phyloP scores from a whole-genome alignment of 2,113 vertebrate species.

The Edolisoma coerulescens region DNA sequence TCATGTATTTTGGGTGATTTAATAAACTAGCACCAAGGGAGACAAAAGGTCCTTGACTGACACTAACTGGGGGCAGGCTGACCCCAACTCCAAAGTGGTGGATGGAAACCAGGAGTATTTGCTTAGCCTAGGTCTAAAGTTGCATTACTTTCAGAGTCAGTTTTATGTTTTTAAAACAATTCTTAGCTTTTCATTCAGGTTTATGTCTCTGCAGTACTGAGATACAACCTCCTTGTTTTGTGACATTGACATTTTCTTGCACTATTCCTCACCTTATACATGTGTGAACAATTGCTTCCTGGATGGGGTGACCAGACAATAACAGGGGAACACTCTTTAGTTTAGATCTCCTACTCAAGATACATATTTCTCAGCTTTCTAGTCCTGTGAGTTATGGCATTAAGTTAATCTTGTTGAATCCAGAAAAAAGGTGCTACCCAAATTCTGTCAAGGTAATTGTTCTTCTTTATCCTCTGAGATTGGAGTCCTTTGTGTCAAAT shows the following conservation, averaged over 20 bases:
- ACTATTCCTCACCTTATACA: not conserved
- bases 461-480: constrained; percentile 52
- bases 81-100: not conserved
- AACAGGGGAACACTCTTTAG: not conserved
- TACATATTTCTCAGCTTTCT: not conserved
- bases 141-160: not conserved
- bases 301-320: not conserved
- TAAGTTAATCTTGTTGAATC: not conserved
- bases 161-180: not conserved
- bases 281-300: not conserved
- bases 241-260: not conserved
- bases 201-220: not conserved
- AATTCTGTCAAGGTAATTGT: constrained; percentile 40
- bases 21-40: not conserved
- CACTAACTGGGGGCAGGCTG: not conserved
- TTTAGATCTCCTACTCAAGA: not conserved
- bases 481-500: constrained; percentile 64
- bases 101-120: not conserved
- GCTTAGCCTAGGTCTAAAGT: not conserved
- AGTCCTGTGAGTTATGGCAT: not conserved
- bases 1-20: not conserved
- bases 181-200: not conserved
- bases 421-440: not conserved
- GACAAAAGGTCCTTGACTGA: not conserved
- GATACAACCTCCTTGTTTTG: not conserved